Conservation (phyloP, 1,140 invertebrate genomes). For the Centruroides sculpturatus region DNA sequence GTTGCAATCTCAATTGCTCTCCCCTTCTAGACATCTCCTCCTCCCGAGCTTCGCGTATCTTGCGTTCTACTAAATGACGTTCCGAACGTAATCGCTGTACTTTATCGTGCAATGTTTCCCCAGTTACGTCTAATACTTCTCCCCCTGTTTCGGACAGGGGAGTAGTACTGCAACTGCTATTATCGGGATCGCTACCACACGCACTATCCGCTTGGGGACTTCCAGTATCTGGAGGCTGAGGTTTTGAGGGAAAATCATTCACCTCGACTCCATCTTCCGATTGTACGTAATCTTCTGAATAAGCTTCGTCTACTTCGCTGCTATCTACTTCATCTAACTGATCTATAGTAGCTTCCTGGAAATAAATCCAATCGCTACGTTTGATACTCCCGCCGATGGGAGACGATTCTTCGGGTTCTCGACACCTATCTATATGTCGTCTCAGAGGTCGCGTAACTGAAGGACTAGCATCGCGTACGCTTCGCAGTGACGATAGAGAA, state of each 20-base stretch:
- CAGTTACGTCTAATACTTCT: not conserved
- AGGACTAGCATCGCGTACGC: not conserved
- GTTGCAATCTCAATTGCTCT: conserved; percentile 7
- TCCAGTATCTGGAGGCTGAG: conserved; percentile 4
- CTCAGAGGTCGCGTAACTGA: too few species aligned
- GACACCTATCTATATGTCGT: too few species aligned
- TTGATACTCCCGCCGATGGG: conserved; percentile 11
- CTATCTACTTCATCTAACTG: conserved; percentile 4
- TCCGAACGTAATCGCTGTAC: conserved; percentile 4
- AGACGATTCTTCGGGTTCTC: not conserved
- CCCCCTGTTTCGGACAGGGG: conserved; percentile 5
- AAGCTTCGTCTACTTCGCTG: conserved; percentile 7
- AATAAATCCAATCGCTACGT: conserved; percentile 12
- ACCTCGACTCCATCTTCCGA: conserved; percentile 6
- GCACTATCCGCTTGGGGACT: conserved; percentile 14
- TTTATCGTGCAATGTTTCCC: conserved; percentile 5
- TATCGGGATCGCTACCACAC: conserved; percentile 11
- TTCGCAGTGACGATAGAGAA: not conserved
- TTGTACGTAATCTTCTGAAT: conserved; percentile 12
- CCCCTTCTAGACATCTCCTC: conserved; percentile 8
- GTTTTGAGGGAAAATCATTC: not conserved
- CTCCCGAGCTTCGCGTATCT: conserved; percentile 8
- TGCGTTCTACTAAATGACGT: conserved; percentile 3
- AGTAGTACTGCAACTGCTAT: conserved; percentile 13
- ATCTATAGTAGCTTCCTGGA: not conserved